phyloP scores from a whole-genome alignment of 2,113 vertebrate species.

The Falcunculus frontatus region DNA sequence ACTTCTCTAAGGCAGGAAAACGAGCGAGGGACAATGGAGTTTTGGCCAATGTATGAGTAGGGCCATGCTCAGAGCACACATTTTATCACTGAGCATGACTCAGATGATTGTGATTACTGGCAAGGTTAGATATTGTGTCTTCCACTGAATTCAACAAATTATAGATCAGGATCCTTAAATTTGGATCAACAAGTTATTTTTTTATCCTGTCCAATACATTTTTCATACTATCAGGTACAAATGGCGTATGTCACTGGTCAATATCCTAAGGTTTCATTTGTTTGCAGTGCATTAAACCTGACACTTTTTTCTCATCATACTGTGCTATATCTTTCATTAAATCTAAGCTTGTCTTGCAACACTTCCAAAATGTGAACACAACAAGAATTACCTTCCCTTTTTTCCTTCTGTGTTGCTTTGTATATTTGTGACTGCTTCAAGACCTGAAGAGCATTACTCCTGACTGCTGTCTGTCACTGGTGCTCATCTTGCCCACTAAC shows the following conservation, averaged over 20 bases:
- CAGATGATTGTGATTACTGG: fast-evolving
- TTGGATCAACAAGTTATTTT: not conserved
- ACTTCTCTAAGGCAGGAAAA: not conserved
- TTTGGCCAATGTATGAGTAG: not conserved
- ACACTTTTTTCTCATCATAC: not conserved
- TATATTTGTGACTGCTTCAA: not conserved
- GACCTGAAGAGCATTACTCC: not conserved
- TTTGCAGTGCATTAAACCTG: not conserved
- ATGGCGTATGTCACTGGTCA: not conserved
- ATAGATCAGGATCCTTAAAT: not conserved
- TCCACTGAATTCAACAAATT: not conserved
- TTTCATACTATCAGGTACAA: not conserved
- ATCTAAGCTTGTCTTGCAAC: not conserved
- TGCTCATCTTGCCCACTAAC: not conserved
- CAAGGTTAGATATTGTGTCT: not conserved
- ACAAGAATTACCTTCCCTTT: not conserved
- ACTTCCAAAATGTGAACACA: not conserved
- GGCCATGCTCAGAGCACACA: not conserved
- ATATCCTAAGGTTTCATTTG: not conserved
- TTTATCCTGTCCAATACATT: not conserved
- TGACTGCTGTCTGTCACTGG: not conserved
- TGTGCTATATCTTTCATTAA: not conserved
- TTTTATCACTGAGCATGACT: not conserved
- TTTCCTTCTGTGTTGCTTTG: not conserved
- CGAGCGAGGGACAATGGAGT: not conserved